These are phyloP conservation scores for Syrmaticus mikado DNA, from an alignment of 2,113 vertebrate species.

Conservation along the genomic window DNA sequence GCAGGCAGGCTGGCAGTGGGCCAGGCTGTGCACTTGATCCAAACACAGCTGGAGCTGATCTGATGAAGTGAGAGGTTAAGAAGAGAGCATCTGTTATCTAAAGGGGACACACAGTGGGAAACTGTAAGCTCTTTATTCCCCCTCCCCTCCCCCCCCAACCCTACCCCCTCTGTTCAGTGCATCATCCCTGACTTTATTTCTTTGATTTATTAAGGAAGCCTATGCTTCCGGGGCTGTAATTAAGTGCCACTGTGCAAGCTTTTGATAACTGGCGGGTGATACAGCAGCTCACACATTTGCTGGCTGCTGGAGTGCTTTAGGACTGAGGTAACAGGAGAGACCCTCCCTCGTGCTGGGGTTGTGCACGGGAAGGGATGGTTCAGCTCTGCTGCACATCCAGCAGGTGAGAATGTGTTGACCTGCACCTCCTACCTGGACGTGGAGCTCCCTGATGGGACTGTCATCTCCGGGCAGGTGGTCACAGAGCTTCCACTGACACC, in stretches of 20 bases:
- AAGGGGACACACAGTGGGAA: conserved; percentile 59
- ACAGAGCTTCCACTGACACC: neutral
- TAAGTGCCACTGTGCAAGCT: conserved; percentile 62
- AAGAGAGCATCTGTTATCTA: conserved; percentile 79
- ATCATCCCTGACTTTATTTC: conserved; percentile 63
- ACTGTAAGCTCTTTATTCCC: conserved; percentile 70
- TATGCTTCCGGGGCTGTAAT: conserved; percentile 61
- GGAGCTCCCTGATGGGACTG: neutral
- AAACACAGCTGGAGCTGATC: conserved; percentile 83
- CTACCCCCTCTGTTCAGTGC: conserved; percentile 20
- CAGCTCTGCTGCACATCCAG: neutral
- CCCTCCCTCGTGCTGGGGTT: neutral
- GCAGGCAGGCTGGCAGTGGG: conserved; percentile 20
- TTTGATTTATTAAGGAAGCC: conserved; percentile 67
- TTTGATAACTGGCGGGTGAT: conserved; percentile 51
- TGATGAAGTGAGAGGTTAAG: conserved; percentile 84
- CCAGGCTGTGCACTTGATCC: conserved; percentile 75
- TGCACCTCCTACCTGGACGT: neutral
- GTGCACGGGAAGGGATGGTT: too few species aligned
- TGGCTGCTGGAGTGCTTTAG: conserved; percentile 49
- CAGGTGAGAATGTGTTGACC: neutral
- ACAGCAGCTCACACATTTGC: neutral
- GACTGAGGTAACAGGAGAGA: neutral
- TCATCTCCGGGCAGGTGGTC: neutral
- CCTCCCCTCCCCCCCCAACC: neutral